Conservation (phyloP, 2,797 vertebrate genomes). For the Hyperoplus lanceolatus region DNA sequence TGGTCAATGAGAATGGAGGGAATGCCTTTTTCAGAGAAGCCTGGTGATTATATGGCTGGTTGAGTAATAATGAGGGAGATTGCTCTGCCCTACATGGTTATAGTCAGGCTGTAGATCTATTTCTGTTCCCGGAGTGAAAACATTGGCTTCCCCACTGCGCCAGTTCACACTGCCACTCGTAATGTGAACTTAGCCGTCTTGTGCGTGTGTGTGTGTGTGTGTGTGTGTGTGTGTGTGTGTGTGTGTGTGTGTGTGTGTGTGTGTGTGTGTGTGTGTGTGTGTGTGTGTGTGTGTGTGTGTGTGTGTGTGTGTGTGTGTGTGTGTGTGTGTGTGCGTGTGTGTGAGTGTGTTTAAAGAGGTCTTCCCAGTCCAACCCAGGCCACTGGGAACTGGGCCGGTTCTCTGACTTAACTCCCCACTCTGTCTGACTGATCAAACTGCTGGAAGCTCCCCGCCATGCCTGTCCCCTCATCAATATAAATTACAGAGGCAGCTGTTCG, state of each 20-base stretch:
- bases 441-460: conserved; percentile 81
- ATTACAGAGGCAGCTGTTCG: conserved; percentile 87
- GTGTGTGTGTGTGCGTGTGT: conserved; percentile 31
- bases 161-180: conserved; percentile 43
- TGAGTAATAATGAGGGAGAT: conserved; percentile 76
- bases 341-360: conserved; percentile 57
- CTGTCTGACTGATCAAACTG: conserved; percentile 87
- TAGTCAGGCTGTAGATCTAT: conserved; percentile 61
- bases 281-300: conserved; percentile 22
- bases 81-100: conserved; percentile 63
- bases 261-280: conserved; percentile 16
- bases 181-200: conserved; percentile 61
- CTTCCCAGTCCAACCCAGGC: conserved; percentile 73
- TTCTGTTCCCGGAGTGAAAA: conserved; percentile 67
- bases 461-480: conserved; percentile 87
- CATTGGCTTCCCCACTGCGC: conserved; percentile 51
- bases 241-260: conserved; percentile 31
- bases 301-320: conserved; percentile 6
- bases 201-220: conserved; percentile 16
- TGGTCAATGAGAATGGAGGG: conserved; percentile 74
- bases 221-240: conserved; percentile 17
- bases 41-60: conserved; percentile 69
- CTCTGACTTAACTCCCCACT: conserved; percentile 77
- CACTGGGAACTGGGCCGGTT: conserved; percentile 72
- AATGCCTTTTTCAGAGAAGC: conserved; percentile 46